Evolutionary conservation across 2,888 invertebrate species (phyloP), one percentile per base, ranked within the genome.

Genomic region (Eupithecia dodoneata): DNA sequence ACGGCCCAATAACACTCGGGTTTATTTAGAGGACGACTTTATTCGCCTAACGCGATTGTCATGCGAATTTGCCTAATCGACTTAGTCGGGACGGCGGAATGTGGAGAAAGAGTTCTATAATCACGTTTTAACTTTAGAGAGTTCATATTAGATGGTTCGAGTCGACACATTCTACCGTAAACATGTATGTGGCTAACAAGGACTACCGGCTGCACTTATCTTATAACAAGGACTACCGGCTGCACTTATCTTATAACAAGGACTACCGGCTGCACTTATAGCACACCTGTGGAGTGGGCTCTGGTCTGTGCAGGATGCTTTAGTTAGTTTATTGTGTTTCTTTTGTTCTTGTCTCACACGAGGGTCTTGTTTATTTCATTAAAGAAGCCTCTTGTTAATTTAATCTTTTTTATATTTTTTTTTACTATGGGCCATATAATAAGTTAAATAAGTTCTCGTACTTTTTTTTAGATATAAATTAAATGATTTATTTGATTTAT

Each of bases 31-130:
- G n/a, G 55, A 74, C 44, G 67, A 47, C 72, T 72, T 72, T 74
- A 78, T 71, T 69, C 13, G 65, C 42, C 52, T 66, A 76, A 76
- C 72, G 66, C 70, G 70, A 74, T 74, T 76, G 59, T 74, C 69
- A 47, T 72, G 76, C 70, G 63, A 72, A 76, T 72, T 55, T 30
- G 59, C 42, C 74, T 75, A 75, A 75, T 72, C 75, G 65, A 72
- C 77, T 75, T 65, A 71, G 65, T n/a, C 73, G 41, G 42, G 47
- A 66, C 66, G 13, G 66, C 66, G 45, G 63, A 66, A 30, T 66
- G 55, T 55, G 66, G 41, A 42, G 55, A 55, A 66, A 30, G 66
- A 66, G 42, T 66, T 42, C 6, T 66, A 67, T 67, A 67, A 67
- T 42, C 67, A 42, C 44, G 67, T 44, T 45, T 18, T 4, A 69